Evolutionary conservation across 2,113 vertebrate species (phyloP).

Genomic region (Melanerpes formicivorus): DNA sequence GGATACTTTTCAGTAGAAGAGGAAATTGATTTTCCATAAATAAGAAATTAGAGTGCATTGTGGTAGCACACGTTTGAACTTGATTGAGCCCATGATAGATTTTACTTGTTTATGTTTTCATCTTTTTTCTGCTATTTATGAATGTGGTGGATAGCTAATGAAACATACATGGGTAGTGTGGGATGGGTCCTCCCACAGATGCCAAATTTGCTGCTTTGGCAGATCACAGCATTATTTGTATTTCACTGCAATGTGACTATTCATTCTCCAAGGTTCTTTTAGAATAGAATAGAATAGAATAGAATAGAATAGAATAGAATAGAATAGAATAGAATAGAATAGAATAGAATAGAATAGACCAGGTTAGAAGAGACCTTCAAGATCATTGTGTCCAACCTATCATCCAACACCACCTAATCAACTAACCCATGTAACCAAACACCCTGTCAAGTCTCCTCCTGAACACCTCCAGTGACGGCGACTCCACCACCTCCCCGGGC

Average conservation of each 20-base stretch:
- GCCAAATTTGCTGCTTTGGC: background rate
- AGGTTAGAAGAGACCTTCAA: no score
- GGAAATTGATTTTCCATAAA: background rate
- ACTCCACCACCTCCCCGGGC: no score
- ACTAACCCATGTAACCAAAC: no score
- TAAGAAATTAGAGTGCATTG: background rate
- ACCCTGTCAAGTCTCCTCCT: no score
- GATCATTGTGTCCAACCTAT: no score
- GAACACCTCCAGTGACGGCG: no score
- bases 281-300: no score
- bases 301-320: no score
- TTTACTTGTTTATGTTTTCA: background rate
- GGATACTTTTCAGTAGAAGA: background rate
- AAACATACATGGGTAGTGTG: background rate
- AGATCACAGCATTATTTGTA: background rate
- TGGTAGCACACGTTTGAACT: background rate
- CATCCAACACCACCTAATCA: no score
- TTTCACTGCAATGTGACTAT: background rate
- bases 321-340: no score
- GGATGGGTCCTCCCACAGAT: background rate
- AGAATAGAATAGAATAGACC: no score
- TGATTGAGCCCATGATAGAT: background rate
- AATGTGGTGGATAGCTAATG: background rate
- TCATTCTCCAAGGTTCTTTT: background rate
- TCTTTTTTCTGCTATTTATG: background rate